Evolutionary conservation across 2,888 invertebrate genomes (phyloP).

Genomic region (Pilophorus perplexus): DNA sequence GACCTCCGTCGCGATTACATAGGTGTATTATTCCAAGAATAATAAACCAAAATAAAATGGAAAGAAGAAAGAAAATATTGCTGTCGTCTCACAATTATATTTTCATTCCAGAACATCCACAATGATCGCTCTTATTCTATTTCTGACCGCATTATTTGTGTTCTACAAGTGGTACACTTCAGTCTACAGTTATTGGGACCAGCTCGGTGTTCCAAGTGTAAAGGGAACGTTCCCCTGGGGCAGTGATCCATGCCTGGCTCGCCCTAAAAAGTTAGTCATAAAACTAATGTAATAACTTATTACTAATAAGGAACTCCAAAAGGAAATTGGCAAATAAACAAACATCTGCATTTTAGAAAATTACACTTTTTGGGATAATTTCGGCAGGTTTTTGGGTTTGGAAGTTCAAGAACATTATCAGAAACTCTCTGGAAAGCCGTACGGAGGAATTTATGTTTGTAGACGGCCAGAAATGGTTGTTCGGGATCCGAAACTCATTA

Average conservation of each 20-base stretch:
- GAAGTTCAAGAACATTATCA: constrained; percentile 30
- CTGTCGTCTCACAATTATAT: too few species aligned
- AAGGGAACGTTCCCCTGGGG: background rate
- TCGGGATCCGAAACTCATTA: constrained; percentile 42
- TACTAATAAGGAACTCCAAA: too few species aligned
- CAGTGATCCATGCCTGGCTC: background rate
- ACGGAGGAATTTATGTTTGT: constrained; percentile 36
- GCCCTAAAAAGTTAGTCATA: background rate
- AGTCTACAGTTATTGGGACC: background rate
- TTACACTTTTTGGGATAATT: too few species aligned
- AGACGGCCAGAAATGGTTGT: constrained; percentile 32
- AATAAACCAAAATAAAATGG: too few species aligned
- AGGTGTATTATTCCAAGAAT: too few species aligned
- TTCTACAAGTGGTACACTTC: background rate
- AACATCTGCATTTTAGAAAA: too few species aligned
- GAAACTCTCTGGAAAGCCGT: constrained; percentile 17
- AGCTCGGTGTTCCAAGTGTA: background rate
- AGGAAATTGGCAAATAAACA: too few species aligned
- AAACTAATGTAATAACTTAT: too few species aligned
- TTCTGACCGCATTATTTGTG: background rate
- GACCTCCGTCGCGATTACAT: too few species aligned
- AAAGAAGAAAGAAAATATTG: too few species aligned
- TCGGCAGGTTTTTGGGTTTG: constrained; percentile 14
- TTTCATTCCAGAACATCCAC: too few species aligned
- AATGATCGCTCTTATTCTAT: background rate